Base-by-base conservation (phyloP, 1,140 invertebrate genomes). In the Rhynchophorus ferrugineus region DNA sequence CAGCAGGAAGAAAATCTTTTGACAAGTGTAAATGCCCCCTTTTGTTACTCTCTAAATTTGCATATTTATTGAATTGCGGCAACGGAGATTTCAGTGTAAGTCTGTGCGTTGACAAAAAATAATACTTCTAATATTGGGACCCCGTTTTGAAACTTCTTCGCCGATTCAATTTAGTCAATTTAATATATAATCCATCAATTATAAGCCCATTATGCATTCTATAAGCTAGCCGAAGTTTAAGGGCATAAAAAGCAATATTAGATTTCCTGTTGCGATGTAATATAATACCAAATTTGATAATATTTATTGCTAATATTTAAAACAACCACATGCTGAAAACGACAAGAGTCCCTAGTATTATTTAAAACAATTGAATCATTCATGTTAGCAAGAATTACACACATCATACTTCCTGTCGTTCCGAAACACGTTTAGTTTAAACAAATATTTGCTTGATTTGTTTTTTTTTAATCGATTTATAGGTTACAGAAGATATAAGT, bases 1-100 rank as follows among this genome's bases (percentile, higher is more conserved):
- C 41, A 9, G 39, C 49, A 44, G 42, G 50, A 52, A 45, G 51
- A 54, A 56, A 54, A 63, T 62, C 54, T 64, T 64, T 67, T 56
- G 63, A 65, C 65, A 67, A 67, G 65, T 65, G 63, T 63, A 63
- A 65, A 65, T 64, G 61, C 54, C 59, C 64, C 61, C 59, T 65
- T 64, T 65, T 63, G 61, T 61, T 64, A 63, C 61, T 61, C 57
- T 57, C 49, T 60, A 58, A 61, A 66, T 67, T 68, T 64, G 62
- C 66, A 68, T 67, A 66, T 67, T 67, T 67, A 67, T 67, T 68
- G 66, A 66, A 66, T 68, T 65, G 58, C 59, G 65, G 59, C 61
- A 58, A 50, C 59, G 41, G 53, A 66, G 64, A 65, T 68, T 66
- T 65, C 58, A 67, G 64, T 65, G 62, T 59, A 63, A 65, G 59